These are phyloP conservation scores for Synergus gifuensis DNA, from an alignment of 2,888 invertebrate species.

Conservation along the genomic window DNA sequence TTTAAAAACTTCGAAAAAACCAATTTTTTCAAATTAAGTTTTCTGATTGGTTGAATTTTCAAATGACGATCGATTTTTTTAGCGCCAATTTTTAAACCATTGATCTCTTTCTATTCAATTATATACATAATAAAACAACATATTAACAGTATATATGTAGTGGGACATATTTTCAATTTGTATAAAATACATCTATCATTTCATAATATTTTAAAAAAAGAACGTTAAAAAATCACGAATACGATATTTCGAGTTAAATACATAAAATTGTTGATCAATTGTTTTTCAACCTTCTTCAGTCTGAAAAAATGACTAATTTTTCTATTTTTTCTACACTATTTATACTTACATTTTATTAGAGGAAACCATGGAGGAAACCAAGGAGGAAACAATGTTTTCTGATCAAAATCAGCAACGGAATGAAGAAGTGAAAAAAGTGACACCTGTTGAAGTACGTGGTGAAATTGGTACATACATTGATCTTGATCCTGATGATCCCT, in stretches of 20 bases:
- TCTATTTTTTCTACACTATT: neutral
- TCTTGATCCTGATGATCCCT: slow-evolving; percentile 19
- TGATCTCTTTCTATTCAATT: neutral
- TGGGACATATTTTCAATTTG: too few species aligned
- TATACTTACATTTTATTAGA: neutral
- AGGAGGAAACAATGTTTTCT: neutral
- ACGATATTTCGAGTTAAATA: neutral
- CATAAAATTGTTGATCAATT: neutral
- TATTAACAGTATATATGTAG: too few species aligned
- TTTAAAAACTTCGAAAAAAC: too few species aligned
- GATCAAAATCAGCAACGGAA: neutral
- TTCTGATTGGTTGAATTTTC: neutral
- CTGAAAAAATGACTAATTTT: neutral
- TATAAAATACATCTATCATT: neutral
- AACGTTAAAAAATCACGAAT: neutral
- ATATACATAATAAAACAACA: too few species aligned
- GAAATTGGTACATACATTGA: neutral
- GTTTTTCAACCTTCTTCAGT: neutral
- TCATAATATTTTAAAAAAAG: neutral
- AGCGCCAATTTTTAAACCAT: neutral
- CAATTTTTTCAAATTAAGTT: neutral
- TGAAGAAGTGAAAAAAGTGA: neutral
- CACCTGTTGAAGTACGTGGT: neutral
- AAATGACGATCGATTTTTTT: neutral
- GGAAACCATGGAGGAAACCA: neutral